phyloP scores from a whole-genome alignment of 2,888 invertebrate species.

The Microctonus aethiopoides region DNA sequence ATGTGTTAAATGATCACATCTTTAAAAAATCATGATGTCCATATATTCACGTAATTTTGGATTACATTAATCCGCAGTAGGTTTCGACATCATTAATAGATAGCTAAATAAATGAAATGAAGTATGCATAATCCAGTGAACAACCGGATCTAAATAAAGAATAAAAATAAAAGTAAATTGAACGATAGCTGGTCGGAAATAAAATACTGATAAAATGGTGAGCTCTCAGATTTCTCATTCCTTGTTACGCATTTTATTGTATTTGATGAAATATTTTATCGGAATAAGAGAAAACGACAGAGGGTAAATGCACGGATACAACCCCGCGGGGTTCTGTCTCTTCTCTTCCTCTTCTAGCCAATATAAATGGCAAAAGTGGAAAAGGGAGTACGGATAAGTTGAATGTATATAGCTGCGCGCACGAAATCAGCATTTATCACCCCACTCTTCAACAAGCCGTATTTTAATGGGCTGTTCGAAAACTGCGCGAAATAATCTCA shows the following conservation, averaged over 20 bases:
- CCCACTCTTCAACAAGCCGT: slow-evolving; percentile 52
- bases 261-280: slow-evolving; percentile 34
- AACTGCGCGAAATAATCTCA: slow-evolving; percentile 61
- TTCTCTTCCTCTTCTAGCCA: background rate
- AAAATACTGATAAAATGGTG: slow-evolving; percentile 20
- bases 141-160: background rate
- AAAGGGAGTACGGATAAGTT: slow-evolving; percentile 16
- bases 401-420: slow-evolving; percentile 25
- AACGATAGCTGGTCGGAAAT: background rate
- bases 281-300: slow-evolving; percentile 22
- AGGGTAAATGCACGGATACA: slow-evolving; percentile 12
- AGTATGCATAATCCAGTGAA: background rate
- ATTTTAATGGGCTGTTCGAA: slow-evolving; percentile 62
- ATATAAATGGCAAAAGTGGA: background rate
- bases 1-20: background rate
- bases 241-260: slow-evolving; percentile 30
- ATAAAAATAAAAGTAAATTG: background rate
- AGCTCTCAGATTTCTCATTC: slow-evolving; percentile 6
- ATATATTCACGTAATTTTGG: background rate
- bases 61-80: background rate
- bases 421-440: slow-evolving; percentile 62
- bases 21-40: slow-evolving; percentile 3
- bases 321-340: background rate
- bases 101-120: background rate
- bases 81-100: background rate